Evolutionary conservation across 1,140 invertebrate species (phyloP).

Genomic region (Diplogasteroides magnus): DNA sequence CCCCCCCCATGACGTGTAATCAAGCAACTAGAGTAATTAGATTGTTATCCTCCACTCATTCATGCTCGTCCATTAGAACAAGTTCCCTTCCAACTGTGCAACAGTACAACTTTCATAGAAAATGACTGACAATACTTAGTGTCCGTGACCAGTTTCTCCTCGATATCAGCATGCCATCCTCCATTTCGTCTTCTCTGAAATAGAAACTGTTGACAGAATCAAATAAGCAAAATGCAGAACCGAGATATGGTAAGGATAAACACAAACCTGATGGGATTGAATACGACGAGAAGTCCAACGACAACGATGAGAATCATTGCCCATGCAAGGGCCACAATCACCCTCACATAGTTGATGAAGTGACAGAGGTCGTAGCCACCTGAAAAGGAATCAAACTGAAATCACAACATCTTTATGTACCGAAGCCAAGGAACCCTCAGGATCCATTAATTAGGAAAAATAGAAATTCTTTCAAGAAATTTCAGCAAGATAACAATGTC

Average conservation of each 20-base stretch:
- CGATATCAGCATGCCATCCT: slow-evolving; percentile 38
- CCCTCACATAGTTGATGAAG: slow-evolving; percentile 20
- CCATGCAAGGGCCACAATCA: slow-evolving; percentile 46
- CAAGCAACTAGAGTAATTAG: too few relatives aligned
- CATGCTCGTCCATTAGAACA: too few relatives aligned
- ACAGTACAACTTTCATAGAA: too few relatives aligned
- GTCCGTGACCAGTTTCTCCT: slow-evolving; percentile 37
- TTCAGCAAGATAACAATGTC: too few relatives aligned
- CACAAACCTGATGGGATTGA: slow-evolving; percentile 35
- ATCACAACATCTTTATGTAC: too few relatives aligned
- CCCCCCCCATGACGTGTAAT: too few relatives aligned
- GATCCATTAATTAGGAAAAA: too few relatives aligned
- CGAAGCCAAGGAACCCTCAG: too few relatives aligned
- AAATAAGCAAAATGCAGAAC: neutral
- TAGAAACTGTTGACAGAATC: neutral
- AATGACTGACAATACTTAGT: slow-evolving; percentile 35
- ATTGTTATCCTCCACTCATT: too few relatives aligned
- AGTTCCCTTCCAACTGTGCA: too few relatives aligned
- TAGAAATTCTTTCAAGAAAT: too few relatives aligned
- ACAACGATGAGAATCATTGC: slow-evolving; percentile 40
- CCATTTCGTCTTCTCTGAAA: slow-evolving; percentile 26
- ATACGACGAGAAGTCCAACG: slow-evolving; percentile 47
- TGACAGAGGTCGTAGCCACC: slow-evolving; percentile 11
- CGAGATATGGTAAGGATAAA: neutral
- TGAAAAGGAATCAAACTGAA: neutral